Percentiles rank a stretch among this genome's conserved stretches.
Conservation (phyloP, 2,113 vertebrate genomes). For the Scolopax mira region DNA sequence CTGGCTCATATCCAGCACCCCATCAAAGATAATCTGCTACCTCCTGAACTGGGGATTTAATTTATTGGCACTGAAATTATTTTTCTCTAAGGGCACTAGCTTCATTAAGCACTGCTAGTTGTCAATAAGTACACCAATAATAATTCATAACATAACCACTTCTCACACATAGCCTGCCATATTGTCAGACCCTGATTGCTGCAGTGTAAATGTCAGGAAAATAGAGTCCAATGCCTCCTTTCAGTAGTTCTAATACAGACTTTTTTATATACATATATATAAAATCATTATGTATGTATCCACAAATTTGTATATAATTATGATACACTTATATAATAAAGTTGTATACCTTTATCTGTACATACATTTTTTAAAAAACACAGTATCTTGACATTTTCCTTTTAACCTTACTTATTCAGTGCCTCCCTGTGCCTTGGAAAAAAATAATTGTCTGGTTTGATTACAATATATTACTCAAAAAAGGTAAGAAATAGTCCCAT, state of each 20-base stretch:
- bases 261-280: too few species aligned
- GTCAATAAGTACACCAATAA: not conserved
- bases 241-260: not conserved
- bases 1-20: not conserved
- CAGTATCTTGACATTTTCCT: not conserved
- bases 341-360: too few species aligned
- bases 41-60: not conserved
- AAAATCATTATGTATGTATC: too few species aligned
- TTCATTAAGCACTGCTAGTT: not conserved
- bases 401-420: not conserved
- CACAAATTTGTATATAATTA: too few species aligned
- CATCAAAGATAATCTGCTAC: not conserved
- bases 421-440: not conserved
- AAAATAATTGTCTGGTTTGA: not conserved
- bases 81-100: not conserved
- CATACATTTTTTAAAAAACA: not conserved
- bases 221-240: not conserved
- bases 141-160: not conserved
- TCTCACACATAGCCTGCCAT: not conserved
- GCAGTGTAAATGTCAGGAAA: not conserved
- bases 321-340: too few species aligned
- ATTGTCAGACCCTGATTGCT: not conserved
- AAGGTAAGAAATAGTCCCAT: not conserved
- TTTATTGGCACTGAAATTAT: not conserved
- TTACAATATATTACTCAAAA: not conserved